Evolutionary conservation across 2,113 vertebrate genomes (phyloP).

Genomic region (Elanus axillaris): DNA sequence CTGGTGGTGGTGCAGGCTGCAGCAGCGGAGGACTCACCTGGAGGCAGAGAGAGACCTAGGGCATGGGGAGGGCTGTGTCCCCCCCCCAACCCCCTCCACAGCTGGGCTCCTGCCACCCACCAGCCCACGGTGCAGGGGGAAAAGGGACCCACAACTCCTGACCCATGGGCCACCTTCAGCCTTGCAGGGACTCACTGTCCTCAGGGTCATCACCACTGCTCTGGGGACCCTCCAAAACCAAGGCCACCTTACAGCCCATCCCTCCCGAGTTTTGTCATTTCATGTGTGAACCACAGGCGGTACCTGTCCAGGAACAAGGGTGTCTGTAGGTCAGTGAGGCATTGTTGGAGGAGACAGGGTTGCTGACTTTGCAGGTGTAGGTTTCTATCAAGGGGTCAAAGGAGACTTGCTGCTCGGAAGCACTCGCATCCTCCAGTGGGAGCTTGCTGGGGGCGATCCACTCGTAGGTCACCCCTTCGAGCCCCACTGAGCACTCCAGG

Average conservation of each 20-base stretch:
- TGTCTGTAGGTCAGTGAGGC: neutral
- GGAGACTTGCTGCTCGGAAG: fast-evolving
- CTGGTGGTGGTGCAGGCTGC: neutral
- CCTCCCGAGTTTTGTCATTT: neutral
- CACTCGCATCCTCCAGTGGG: fast-evolving
- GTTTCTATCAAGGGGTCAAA: fast-evolving
- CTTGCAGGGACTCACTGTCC: neutral
- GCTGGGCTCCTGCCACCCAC: neutral
- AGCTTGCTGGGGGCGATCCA: fast-evolving
- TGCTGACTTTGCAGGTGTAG: neutral
- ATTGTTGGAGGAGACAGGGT: neutral
- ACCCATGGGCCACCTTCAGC: neutral
- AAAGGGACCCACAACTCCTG: neutral
- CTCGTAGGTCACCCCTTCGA: neutral
- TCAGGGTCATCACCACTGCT: neutral
- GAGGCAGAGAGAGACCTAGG: neutral
- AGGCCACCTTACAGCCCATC: neutral
- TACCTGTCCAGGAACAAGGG: neutral
- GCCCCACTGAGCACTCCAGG: neutral
- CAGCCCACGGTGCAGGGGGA: neutral
- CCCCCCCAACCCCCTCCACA: fast-evolving
- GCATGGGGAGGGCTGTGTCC: neutral
- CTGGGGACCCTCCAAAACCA: neutral
- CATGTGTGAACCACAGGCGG: fast-evolving
- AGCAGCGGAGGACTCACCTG: neutral